Evolutionary conservation across 2,113 vertebrate genomes (phyloP).

Genomic region (Leiothrix lutea): DNA sequence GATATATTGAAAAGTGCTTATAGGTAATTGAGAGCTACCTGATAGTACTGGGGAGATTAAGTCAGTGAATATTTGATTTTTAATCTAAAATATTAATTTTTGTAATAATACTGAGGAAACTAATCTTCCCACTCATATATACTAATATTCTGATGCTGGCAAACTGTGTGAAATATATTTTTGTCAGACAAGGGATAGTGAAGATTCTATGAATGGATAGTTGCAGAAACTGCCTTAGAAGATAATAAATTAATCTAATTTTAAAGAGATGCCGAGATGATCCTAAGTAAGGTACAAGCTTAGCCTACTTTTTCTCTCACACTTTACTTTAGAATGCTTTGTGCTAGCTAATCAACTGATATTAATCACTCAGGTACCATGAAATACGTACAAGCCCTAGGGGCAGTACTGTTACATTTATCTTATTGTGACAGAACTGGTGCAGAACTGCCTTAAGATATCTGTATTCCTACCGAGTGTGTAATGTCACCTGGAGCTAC

Average conservation of each 20-base stretch:
- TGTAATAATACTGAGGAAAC: neutral
- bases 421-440: slow-evolving; percentile 57
- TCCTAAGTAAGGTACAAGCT: neutral
- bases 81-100: slow-evolving; percentile 4
- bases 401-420: slow-evolving; percentile 20
- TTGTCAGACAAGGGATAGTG: neutral
- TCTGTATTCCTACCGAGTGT: neutral
- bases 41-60: neutral
- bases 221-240: neutral
- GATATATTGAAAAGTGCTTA: neutral
- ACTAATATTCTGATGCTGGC: neutral
- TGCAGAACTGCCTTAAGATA: slow-evolving; percentile 40
- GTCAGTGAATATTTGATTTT: neutral
- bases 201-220: neutral
- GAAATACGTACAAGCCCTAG: neutral
- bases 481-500: slow-evolving; percentile 21
- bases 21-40: neutral
- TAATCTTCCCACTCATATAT: neutral
- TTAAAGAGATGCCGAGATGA: neutral
- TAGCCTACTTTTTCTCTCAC: slow-evolving; percentile 21
- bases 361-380: slow-evolving; percentile 48
- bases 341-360: slow-evolving; percentile 43
- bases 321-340: slow-evolving; percentile 11
- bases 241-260: slow-evolving; percentile 14
- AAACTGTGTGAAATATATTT: neutral